phyloP scores from a whole-genome alignment of 2,888 invertebrate species.

The Agonopterix arenella region DNA sequence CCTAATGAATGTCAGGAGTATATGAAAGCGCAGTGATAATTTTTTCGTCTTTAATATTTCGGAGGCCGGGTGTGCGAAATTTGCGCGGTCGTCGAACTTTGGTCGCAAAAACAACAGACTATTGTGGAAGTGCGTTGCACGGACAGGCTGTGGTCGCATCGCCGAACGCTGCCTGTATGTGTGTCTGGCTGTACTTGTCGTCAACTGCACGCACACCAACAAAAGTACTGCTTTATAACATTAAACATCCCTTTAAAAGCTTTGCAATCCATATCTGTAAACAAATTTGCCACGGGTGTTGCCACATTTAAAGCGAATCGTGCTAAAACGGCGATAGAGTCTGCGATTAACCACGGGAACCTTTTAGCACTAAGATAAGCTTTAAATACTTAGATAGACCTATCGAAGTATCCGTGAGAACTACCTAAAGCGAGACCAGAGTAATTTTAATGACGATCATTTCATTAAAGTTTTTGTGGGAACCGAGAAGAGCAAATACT shows the following conservation, averaged over 20 bases:
- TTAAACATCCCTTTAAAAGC: neutral
- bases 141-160: conserved; percentile 9
- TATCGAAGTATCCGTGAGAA: too few species aligned
- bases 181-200: neutral
- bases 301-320: neutral
- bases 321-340: too few species aligned
- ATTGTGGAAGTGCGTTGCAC: conserved; percentile 54
- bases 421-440: too few species aligned
- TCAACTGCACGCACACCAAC: neutral
- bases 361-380: too few species aligned
- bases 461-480: too few species aligned
- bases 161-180: neutral
- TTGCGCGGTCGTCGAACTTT: conserved; percentile 48
- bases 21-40: conserved; percentile 13
- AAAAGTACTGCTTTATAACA: neutral
- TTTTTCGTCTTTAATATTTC: conserved; percentile 29
- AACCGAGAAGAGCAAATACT: too few species aligned
- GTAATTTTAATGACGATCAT: too few species aligned
- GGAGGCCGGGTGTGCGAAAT: conserved; percentile 49
- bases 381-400: too few species aligned
- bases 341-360: too few species aligned
- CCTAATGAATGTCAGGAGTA: too few species aligned
- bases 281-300: neutral
- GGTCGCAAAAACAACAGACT: conserved; percentile 37
- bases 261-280: neutral